phyloP scores from a whole-genome alignment of 2,797 vertebrate species.

The Iguana delicatissima region DNA sequence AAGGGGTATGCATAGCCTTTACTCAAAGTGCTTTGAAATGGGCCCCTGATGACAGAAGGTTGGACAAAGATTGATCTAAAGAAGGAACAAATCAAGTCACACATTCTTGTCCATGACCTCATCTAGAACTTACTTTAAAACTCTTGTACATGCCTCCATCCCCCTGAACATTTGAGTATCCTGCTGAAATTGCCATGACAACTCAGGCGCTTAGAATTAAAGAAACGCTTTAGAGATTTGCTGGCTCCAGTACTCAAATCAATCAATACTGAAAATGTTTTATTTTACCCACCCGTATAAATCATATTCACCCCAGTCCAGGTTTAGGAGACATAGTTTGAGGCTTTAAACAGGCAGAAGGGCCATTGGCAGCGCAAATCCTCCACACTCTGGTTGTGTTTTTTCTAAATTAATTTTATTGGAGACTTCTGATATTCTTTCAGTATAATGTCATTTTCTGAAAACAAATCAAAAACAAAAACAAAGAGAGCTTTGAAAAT shows the following conservation, averaged over 20 bases:
- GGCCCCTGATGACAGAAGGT: not conserved
- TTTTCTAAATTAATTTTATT: not conserved
- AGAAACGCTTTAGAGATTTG: constrained; percentile 31
- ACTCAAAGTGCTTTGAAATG: not conserved
- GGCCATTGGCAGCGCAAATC: not conserved
- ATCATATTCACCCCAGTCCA: not conserved
- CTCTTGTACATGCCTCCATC: not conserved
- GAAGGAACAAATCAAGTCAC: not conserved
- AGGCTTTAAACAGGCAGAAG: not conserved
- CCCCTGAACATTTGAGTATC: not conserved
- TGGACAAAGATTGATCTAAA: not conserved
- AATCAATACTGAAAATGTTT: constrained; percentile 26
- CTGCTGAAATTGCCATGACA: constrained; percentile 1
- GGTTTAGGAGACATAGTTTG: not conserved
- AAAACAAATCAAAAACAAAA: not conserved
- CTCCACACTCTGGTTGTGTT: accelerated
- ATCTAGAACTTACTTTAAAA: not conserved
- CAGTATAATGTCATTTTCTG: not conserved
- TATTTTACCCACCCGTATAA: not conserved
- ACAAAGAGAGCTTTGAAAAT: constrained; percentile 41
- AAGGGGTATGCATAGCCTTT: not conserved
- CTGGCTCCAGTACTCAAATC: constrained; percentile 12
- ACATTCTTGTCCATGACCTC: not conserved
- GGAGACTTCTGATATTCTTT: not conserved
- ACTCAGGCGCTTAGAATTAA: constrained; percentile 27